Percentiles rank a stretch among this genome's conserved stretches.
Conservation (phyloP, 2,797 vertebrate genomes). For the Tragelaphus oryx region DNA sequence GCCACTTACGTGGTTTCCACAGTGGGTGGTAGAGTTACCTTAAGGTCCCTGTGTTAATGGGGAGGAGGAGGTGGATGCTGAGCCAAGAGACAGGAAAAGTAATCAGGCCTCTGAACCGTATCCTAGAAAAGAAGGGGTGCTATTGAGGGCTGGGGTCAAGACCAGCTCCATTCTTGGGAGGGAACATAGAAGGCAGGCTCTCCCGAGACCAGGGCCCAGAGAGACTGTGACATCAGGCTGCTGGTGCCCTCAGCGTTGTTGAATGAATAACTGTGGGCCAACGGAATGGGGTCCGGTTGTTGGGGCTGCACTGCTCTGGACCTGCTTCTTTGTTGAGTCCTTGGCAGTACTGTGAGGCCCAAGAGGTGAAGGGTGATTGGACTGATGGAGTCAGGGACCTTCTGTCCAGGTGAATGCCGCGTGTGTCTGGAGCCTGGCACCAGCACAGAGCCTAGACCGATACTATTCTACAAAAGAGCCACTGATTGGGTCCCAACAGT, state of each 20-base stretch:
- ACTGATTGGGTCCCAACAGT: not conserved
- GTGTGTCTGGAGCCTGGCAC: not conserved
- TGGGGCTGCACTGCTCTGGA: not conserved
- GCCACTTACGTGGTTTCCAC: not conserved
- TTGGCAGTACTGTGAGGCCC: not conserved
- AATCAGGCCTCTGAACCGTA: not conserved
- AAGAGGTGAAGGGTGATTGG: not conserved
- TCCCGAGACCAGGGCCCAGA: not conserved
- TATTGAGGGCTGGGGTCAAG: not conserved
- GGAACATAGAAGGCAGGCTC: not conserved
- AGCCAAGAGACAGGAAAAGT: not conserved
- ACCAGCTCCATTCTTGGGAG: not conserved
- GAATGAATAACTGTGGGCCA: not conserved
- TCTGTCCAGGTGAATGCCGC: not conserved
- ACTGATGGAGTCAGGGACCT: not conserved
- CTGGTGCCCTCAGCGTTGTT: rapidly evolving
- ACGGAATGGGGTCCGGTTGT: not conserved
- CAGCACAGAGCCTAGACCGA: not conserved
- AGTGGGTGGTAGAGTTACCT: not conserved
- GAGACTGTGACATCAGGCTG: not conserved
- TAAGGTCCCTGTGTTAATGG: not conserved
- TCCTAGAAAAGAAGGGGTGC: not conserved
- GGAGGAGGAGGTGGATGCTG: not conserved
- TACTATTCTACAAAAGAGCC: not conserved
- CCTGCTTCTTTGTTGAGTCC: not conserved